Conservation (phyloP, 2,113 vertebrate species). For the Macrotus californicus region DNA sequence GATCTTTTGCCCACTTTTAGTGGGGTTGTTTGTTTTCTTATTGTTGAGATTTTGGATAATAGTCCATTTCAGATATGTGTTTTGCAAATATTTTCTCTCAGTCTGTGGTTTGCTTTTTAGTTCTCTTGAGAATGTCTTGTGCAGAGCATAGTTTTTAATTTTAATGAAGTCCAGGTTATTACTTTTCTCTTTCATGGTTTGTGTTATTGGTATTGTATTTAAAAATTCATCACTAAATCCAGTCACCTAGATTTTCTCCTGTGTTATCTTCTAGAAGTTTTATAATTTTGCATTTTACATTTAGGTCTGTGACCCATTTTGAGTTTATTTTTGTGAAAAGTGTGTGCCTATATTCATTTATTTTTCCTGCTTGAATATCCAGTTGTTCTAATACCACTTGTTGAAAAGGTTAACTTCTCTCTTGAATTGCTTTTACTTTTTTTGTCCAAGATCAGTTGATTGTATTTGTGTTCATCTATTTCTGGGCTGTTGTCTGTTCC, state of each 20-base stretch:
- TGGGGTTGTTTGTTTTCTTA: neutral
- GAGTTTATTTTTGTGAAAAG: neutral
- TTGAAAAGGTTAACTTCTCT: neutral
- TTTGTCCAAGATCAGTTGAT: neutral
- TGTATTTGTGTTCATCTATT: neutral
- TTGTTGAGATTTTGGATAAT: neutral
- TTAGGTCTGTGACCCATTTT: neutral
- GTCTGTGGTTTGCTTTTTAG: neutral
- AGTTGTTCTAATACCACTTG: neutral
- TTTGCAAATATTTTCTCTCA: neutral
- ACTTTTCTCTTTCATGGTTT: neutral
- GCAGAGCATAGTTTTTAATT: neutral
- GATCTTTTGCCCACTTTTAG: neutral
- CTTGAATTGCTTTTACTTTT: neutral
- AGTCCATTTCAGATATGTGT: neutral
- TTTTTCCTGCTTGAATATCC: neutral
- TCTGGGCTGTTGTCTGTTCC: neutral
- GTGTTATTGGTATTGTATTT: neutral
- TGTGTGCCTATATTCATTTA: neutral
- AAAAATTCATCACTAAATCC: neutral
- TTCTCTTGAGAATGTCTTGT: neutral
- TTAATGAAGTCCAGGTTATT: neutral
- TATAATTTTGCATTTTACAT: neutral
- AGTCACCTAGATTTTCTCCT: neutral
- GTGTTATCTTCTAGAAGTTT: neutral